Conservation (phyloP, 2,888 invertebrate species). For the Eupsilia transversa region DNA sequence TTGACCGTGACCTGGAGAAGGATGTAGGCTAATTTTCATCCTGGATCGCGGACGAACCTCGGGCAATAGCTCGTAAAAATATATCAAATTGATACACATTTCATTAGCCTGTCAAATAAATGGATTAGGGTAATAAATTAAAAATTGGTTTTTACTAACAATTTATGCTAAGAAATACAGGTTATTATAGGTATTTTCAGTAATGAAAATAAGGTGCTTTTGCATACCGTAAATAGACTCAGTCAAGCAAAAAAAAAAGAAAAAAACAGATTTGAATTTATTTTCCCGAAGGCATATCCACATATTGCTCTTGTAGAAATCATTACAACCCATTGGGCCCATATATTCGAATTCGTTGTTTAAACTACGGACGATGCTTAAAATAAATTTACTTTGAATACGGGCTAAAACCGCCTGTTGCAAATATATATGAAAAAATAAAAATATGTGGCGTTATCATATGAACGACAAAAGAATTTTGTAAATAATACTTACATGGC, state of each 20-base stretch:
- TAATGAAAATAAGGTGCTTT: neutral
- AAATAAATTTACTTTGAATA: constrained; percentile 84
- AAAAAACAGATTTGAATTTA: neutral
- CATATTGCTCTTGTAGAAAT: constrained; percentile 74
- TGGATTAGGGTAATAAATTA: neutral
- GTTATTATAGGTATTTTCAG: neutral
- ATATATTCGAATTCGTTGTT: constrained; percentile 84
- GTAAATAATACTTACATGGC: constrained; percentile 7
- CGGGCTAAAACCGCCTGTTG: constrained; percentile 68
- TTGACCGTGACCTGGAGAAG: too few species aligned
- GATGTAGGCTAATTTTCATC: too few species aligned
- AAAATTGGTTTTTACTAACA: neutral
- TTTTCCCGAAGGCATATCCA: constrained; percentile 72
- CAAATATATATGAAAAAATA: constrained; percentile 46
- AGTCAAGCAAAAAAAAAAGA: neutral
- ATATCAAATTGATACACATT: neutral
- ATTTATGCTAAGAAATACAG: neutral
- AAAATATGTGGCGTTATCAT: constrained; percentile 27
- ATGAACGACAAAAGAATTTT: constrained; percentile 11
- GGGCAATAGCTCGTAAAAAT: neutral
- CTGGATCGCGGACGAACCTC: too few species aligned
- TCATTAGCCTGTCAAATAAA: neutral
- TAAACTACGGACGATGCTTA: constrained; percentile 81
- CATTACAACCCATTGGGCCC: constrained; percentile 84
- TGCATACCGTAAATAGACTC: neutral